These are phyloP conservation scores for Troides oblongomaculatus DNA, from an alignment of 2,888 invertebrate species.

Conservation along the genomic window DNA sequence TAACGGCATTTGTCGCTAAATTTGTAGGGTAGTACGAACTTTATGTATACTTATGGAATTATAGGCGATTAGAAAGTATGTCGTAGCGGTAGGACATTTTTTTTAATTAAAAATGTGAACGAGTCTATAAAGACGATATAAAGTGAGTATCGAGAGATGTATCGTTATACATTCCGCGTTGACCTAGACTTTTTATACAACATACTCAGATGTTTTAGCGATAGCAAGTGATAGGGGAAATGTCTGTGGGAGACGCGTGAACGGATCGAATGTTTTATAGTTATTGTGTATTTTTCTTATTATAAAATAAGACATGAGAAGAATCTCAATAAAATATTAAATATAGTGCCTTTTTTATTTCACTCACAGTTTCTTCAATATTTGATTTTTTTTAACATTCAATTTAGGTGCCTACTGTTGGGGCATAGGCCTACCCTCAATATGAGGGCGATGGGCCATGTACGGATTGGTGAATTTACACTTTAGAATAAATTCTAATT, in stretches of 20 bases:
- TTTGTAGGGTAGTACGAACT: conserved; percentile 17
- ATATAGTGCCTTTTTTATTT: neutral
- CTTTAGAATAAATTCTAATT: too few species aligned
- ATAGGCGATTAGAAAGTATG: neutral
- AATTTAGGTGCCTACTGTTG: too few species aligned
- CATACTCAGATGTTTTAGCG: conserved; percentile 7
- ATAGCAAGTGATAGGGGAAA: neutral
- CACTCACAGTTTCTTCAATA: too few species aligned
- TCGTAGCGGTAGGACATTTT: neutral
- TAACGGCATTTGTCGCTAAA: conserved; percentile 28
- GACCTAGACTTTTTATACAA: neutral
- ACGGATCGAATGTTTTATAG: too few species aligned
- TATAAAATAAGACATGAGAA: conserved; percentile 21
- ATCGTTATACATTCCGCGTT: conserved; percentile 19
- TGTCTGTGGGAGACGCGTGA: neutral
- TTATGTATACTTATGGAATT: conserved; percentile 5
- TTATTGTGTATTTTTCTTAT: neutral
- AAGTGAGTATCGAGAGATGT: neutral
- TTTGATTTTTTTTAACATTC: too few species aligned
- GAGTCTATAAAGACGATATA: conserved; percentile 20
- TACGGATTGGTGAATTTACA: too few species aligned
- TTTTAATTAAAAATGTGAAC: neutral
- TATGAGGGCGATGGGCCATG: too few species aligned
- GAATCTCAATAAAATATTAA: conserved; percentile 40
- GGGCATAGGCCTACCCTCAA: too few species aligned